Percentiles rank a stretch among this genome's conserved stretches.
Evolutionary conservation across 1,140 invertebrate species (phyloP).

Genomic region (Eulimnadia texana): DNA sequence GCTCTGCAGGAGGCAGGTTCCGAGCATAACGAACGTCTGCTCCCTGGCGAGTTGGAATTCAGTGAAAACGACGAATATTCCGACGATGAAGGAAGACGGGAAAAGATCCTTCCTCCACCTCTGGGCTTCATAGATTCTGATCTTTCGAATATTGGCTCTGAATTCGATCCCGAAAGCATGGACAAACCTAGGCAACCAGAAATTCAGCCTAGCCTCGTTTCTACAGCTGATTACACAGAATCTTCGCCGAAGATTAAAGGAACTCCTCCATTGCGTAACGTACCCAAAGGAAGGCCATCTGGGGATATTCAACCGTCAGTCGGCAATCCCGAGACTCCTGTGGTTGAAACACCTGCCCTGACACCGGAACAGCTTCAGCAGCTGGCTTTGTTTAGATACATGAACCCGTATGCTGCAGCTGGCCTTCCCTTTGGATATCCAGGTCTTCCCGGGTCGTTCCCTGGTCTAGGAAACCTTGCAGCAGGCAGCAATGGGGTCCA

Average conservation of each 20-base stretch:
- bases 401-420: slow-evolving; percentile 47
- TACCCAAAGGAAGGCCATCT: slow-evolving; percentile 15
- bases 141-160: slow-evolving; percentile 45
- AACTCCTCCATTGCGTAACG: slow-evolving; percentile 27
- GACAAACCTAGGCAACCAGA: slow-evolving; percentile 38
- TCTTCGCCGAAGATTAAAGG: slow-evolving; percentile 24
- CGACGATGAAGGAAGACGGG: slow-evolving; percentile 35
- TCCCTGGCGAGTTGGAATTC: slow-evolving; percentile 68
- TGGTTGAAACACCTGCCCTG: slow-evolving; percentile 25
- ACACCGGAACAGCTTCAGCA: slow-evolving; percentile 58
- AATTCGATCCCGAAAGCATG: slow-evolving; percentile 50
- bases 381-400: slow-evolving; percentile 47
- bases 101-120: slow-evolving; percentile 7
- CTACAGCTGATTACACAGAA: slow-evolving; percentile 19
- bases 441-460: background rate
- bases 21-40: slow-evolving; percentile 34
- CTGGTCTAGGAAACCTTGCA: background rate
- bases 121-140: slow-evolving; percentile 28
- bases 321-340: slow-evolving; percentile 28
- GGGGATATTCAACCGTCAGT: slow-evolving; percentile 10
- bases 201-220: slow-evolving; percentile 26
- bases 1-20: slow-evolving; percentile 70
- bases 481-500: background rate
- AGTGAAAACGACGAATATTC: slow-evolving; percentile 52
- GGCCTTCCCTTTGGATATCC: slow-evolving; percentile 32